A percentile compares a stretch with the other conserved stretches of the same genome.
phyloP scores from a whole-genome alignment of 2,888 invertebrate species.

The Laothoe populi region DNA sequence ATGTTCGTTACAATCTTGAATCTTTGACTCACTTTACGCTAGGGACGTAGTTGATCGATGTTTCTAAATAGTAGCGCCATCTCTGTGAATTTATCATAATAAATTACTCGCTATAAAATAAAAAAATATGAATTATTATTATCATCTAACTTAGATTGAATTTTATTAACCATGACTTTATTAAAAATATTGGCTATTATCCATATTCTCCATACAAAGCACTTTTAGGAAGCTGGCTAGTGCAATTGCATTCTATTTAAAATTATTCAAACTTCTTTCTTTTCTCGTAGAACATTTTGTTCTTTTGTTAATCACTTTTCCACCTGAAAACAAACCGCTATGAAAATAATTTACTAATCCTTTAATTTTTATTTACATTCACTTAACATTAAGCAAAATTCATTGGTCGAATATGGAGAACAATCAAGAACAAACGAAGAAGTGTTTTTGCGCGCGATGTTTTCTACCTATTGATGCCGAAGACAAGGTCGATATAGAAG shows the following conservation, averaged over 20 bases:
- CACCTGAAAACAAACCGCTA: conserved; percentile 57
- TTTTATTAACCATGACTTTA: too few relatives aligned
- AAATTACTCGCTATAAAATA: too few relatives aligned
- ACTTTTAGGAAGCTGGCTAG: not conserved
- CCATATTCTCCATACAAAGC: too few relatives aligned
- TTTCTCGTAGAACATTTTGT: conserved; percentile 36
- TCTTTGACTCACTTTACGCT: conserved; percentile 37
- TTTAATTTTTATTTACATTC: conserved; percentile 17
- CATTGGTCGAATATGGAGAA: conserved; percentile 59
- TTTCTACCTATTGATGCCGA: conserved; percentile 66
- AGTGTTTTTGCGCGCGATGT: conserved; percentile 75
- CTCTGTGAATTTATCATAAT: too few relatives aligned
- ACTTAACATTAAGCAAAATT: conserved; percentile 46
- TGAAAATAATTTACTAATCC: conserved; percentile 57
- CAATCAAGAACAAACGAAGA: conserved; percentile 62
- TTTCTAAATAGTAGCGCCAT: conserved; percentile 31
- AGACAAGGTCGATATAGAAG: conserved; percentile 70
- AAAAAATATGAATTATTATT: too few relatives aligned
- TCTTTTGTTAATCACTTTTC: conserved; percentile 53
- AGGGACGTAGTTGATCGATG: conserved; percentile 38
- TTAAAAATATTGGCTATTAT: too few relatives aligned
- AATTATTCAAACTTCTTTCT: conserved; percentile 41
- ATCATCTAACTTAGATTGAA: too few relatives aligned
- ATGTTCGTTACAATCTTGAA: conserved; percentile 29
- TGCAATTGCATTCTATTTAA: not conserved